These are phyloP conservation scores for Catostylus mosaicus DNA, from an alignment of 30 jellyfish, hydroid and myxozoan genomes.

Conservation along the genomic window DNA sequence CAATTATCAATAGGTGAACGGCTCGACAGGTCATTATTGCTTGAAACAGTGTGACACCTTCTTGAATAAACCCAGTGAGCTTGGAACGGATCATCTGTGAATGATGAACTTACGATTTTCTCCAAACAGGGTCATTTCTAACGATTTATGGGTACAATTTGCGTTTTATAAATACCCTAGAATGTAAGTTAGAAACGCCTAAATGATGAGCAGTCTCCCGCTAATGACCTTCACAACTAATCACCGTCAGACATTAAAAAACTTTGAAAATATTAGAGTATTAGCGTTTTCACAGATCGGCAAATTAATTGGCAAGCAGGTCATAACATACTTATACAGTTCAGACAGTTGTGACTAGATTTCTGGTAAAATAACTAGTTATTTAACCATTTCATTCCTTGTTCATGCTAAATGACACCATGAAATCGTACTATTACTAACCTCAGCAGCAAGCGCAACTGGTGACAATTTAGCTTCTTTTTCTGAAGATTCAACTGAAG, in stretches of 20 bases:
- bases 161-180: background rate
- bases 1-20: background rate
- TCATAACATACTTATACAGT: background rate
- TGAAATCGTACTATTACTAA: background rate
- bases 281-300: background rate
- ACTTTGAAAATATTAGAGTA: background rate
- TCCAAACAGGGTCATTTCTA: background rate
- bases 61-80: background rate
- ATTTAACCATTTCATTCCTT: background rate
- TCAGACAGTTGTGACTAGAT: background rate
- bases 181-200: background rate
- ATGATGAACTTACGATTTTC: background rate
- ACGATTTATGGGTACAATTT: background rate
- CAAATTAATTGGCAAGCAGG: background rate
- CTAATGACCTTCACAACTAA: background rate
- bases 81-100: background rate
- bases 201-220: background rate
- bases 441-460: slow-evolving; percentile 77
- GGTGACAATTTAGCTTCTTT: slow-evolving; percentile 72
- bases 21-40: background rate
- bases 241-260: background rate
- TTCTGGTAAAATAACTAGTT: background rate
- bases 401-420: background rate
- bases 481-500: slow-evolving; percentile 43
- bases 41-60: background rate